Percentiles rank a stretch among this genome's conserved stretches.
Evolutionary conservation across 2,888 invertebrate genomes (phyloP).

Genomic region (Endotricha flammealis): DNA sequence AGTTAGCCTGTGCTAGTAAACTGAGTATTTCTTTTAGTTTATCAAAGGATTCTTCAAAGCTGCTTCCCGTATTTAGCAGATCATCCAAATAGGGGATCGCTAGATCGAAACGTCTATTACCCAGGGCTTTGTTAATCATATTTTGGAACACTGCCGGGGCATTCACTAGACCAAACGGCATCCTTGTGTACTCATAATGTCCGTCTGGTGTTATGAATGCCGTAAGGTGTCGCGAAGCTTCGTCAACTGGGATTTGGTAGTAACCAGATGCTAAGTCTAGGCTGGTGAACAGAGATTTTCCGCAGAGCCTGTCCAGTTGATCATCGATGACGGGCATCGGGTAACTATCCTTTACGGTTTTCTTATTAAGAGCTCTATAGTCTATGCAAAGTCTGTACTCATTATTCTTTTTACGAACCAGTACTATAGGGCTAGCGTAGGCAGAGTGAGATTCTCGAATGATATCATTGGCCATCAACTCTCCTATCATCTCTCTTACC

Average conservation of each 20-base stretch:
- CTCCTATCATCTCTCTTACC: slow-evolving; percentile 20
- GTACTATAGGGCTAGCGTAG: slow-evolving; percentile 24
- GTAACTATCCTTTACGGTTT: slow-evolving; percentile 23
- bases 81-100: slow-evolving; percentile 10
- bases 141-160: no score
- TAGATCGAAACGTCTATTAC: not conserved
- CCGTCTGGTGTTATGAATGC: no score
- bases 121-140: no score
- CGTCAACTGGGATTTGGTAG: slow-evolving; percentile 10
- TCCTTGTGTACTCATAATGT: no score
- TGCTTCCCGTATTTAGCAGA: not conserved
- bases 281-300: slow-evolving; percentile 11
- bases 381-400: no score
- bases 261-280: slow-evolving; percentile 9
- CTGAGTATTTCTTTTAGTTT: not conserved
- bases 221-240: slow-evolving; percentile 3
- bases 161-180: no score
- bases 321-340: slow-evolving; percentile 23
- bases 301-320: slow-evolving; percentile 17
- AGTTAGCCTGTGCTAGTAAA: slow-evolving; percentile 17
- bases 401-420: slow-evolving; percentile 17
- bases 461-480: slow-evolving; percentile 23
- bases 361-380: slow-evolving; percentile 20
- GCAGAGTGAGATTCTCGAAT: slow-evolving; percentile 20
- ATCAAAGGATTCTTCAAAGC: not conserved